These are phyloP conservation scores for Phyllopteryx taeniolatus DNA, from an alignment of 2,113 vertebrate genomes.

Conservation along the genomic window DNA sequence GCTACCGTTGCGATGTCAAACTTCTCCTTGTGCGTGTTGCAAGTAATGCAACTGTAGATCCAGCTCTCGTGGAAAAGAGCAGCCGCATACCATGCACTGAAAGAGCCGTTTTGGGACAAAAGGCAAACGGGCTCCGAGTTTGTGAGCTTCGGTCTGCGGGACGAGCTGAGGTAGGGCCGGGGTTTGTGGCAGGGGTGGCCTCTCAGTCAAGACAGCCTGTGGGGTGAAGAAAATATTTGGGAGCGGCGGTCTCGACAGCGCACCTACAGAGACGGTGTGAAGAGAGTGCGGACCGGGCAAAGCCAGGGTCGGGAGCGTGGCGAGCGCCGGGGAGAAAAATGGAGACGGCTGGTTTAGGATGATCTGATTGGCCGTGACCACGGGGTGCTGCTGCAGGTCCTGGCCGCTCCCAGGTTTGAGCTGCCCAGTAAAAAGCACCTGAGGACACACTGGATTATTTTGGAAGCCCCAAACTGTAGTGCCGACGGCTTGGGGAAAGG, in stretches of 20 bases:
- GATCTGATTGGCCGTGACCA: slow-evolving; percentile 65
- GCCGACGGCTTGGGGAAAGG: slow-evolving; percentile 58
- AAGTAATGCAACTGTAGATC: slow-evolving; percentile 79
- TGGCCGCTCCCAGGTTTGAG: slow-evolving; percentile 60
- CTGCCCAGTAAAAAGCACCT: slow-evolving; percentile 58
- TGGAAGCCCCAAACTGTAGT: slow-evolving; percentile 71
- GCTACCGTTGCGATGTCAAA: slow-evolving; percentile 51
- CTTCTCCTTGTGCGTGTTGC: slow-evolving; percentile 76
- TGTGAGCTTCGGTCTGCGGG: slow-evolving; percentile 59
- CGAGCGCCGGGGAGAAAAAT: slow-evolving; percentile 67
- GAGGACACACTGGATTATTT: slow-evolving; percentile 55
- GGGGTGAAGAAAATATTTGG: slow-evolving; percentile 71
- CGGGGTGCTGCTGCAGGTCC: slow-evolving; percentile 62
- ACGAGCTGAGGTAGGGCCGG: slow-evolving; percentile 63
- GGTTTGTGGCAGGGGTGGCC: slow-evolving; percentile 62
- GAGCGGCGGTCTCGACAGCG: slow-evolving; percentile 61
- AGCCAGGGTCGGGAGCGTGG: slow-evolving; percentile 61
- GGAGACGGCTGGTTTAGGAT: slow-evolving; percentile 69
- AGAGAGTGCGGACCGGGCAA: slow-evolving; percentile 65
- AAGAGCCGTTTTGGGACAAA: slow-evolving; percentile 69
- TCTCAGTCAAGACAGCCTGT: slow-evolving; percentile 65
- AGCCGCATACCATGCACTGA: slow-evolving; percentile 77
- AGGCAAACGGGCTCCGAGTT: slow-evolving; percentile 64
- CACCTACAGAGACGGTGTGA: slow-evolving; percentile 64
- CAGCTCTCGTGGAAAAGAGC: slow-evolving; percentile 70